These are phyloP conservation scores for Pogonomyrmex californicus DNA, from an alignment of 1,140 invertebrate species.

Conservation along the genomic window DNA sequence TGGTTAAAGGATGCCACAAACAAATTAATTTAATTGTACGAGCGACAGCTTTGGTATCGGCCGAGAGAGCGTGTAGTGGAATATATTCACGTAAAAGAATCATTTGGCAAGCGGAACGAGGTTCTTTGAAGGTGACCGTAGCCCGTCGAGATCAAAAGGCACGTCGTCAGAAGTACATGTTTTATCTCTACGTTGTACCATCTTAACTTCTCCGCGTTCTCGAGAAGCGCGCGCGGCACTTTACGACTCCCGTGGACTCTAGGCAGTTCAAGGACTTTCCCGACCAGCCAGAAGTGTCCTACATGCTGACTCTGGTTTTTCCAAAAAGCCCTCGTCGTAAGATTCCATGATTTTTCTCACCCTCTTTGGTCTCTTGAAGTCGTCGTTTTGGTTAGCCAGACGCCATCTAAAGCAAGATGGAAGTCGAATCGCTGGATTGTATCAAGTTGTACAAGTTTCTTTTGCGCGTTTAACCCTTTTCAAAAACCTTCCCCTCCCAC, in stretches of 20 bases:
- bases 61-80: neutral
- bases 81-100: conserved; percentile 57
- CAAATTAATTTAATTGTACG: conserved; percentile 34
- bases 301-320: conserved; percentile 68
- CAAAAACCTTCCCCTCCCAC: neutral
- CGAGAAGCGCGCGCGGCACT: conserved; percentile 60
- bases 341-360: conserved; percentile 49
- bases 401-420: neutral
- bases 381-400: conserved; percentile 41
- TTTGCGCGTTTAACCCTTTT: conserved; percentile 24
- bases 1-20: conserved; percentile 12
- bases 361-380: conserved; percentile 28
- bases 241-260: conserved; percentile 59
- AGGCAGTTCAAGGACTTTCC: conserved; percentile 64
- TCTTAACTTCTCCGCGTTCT: conserved; percentile 62
- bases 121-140: conserved; percentile 51
- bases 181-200: conserved; percentile 68
- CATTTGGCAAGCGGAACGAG: conserved; percentile 44
- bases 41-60: neutral
- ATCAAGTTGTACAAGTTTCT: neutral
- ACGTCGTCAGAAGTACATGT: conserved; percentile 65
- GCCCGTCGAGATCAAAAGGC: conserved; percentile 55
- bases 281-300: conserved; percentile 33
- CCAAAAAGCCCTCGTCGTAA: conserved; percentile 27
- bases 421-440: conserved; percentile 47